Evolutionary conservation across 2,797 vertebrate genomes (phyloP).

Genomic region (Rhinoraja longicauda): DNA sequence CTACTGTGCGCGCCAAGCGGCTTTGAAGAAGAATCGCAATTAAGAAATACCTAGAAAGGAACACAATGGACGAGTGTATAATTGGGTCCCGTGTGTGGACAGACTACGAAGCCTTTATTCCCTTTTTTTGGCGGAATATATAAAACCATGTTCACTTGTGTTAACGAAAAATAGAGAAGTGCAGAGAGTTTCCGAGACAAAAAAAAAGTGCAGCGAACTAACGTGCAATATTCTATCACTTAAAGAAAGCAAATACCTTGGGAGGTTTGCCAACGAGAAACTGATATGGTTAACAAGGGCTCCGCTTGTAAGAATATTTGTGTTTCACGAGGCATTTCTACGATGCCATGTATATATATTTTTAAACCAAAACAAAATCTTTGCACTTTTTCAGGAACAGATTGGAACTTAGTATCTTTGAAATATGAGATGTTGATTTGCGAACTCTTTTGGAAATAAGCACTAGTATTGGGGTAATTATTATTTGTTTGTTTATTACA

Average conservation of each 20-base stretch:
- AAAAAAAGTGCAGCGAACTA: not conserved
- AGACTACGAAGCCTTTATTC: not conserved
- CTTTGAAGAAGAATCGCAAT: constrained; percentile 31
- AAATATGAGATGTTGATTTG: not conserved
- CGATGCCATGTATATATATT: not conserved
- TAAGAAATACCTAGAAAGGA: constrained; percentile 33
- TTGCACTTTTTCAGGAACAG: not conserved
- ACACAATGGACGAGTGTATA: constrained; percentile 14
- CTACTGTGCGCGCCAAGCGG: constrained; percentile 26
- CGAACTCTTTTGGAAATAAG: not conserved
- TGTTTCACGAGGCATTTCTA: not conserved
- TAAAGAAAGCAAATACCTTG: not conserved
- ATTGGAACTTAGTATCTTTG: not conserved
- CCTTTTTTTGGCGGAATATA: not conserved
- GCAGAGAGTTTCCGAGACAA: not conserved
- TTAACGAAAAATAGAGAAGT: not conserved
- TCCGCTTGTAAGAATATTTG: not conserved
- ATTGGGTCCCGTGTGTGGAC: constrained; percentile 16
- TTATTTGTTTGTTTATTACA: no score
- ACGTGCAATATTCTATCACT: not conserved
- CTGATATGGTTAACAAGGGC: not conserved
- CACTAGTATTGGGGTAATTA: no score
- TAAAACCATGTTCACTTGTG: constrained; percentile 6
- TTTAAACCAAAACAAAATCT: no score
- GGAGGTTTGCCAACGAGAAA: not conserved